These are phyloP conservation scores for Desoria tigrina DNA, from an alignment of 2,888 invertebrate species.

Conservation along the genomic window DNA sequence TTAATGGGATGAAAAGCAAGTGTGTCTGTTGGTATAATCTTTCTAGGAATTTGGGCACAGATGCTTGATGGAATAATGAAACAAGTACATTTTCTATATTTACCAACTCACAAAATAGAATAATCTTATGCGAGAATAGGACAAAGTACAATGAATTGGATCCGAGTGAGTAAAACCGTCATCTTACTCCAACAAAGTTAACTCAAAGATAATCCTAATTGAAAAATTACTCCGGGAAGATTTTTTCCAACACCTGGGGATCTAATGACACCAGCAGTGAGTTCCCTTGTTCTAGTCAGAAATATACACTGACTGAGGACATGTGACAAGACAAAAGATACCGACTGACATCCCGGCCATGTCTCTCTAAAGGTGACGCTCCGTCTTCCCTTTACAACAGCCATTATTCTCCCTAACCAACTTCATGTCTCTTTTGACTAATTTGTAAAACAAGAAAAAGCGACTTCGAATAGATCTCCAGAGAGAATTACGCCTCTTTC, in stretches of 20 bases:
- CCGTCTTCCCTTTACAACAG: neutral
- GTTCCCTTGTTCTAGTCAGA: constrained; percentile 23
- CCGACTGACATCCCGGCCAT: constrained; percentile 40
- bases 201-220: constrained; percentile 31
- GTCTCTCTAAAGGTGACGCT: constrained; percentile 22
- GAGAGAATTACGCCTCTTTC: neutral
- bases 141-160: constrained; percentile 4
- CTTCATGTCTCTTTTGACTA: constrained; percentile 18
- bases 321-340: constrained; percentile 45
- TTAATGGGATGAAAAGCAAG: too few relatives aligned
- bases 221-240: constrained; percentile 37
- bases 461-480: neutral
- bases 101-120: neutral
- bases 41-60: constrained; percentile 6
- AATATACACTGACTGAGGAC: constrained; percentile 34
- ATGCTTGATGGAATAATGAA: constrained; percentile 2
- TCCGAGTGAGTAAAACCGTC: constrained; percentile 13
- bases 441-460: constrained; percentile 7
- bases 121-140: neutral
- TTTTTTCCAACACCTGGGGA: constrained; percentile 38
- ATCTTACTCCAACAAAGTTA: neutral
- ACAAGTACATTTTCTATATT: neutral
- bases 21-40: neutral
- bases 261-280: constrained; percentile 25
- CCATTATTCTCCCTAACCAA: neutral